Percentiles rank a stretch among this genome's conserved stretches.
These are phyloP conservation scores for Rhopilema esculentum DNA, from an alignment of 30 jellyfish, hydroid and myxozoan genomes.

Conservation along the genomic window DNA sequence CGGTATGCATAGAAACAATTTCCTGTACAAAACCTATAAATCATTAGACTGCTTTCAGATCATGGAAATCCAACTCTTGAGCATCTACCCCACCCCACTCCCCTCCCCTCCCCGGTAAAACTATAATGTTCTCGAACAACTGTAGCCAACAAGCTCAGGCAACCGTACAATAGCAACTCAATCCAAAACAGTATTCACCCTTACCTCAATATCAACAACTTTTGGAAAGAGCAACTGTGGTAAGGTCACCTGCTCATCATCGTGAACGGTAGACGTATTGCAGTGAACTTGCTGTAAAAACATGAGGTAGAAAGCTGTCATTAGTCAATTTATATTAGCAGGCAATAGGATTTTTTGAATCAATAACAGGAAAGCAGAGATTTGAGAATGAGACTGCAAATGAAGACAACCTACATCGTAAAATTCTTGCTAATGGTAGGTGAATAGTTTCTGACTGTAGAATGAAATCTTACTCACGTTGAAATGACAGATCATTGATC, in stretches of 20 bases:
- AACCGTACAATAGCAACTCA: too few species aligned
- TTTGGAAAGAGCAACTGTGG: constrained; percentile 72
- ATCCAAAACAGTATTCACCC: too few species aligned
- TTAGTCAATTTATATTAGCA: neutral
- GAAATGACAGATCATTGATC: constrained; percentile 83
- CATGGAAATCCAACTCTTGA: too few species aligned
- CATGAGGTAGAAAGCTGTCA: neutral
- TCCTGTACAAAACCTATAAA: too few species aligned
- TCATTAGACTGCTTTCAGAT: too few species aligned
- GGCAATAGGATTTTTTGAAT: neutral
- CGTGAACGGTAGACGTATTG: constrained; percentile 9
- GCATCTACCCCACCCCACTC: too few species aligned
- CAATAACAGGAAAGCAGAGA: too few species aligned
- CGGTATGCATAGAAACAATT: too few species aligned
- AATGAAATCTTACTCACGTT: constrained; percentile 37
- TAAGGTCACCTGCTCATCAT: constrained; percentile 57
- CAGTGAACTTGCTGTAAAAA: constrained; percentile 71
- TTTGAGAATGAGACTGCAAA: too few species aligned
- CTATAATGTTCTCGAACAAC: too few species aligned
- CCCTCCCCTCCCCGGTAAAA: too few species aligned
- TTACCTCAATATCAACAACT: constrained; percentile 70
- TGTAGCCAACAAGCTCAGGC: too few species aligned
- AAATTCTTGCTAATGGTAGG: neutral
- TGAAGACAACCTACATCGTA: neutral
- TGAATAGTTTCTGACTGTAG: neutral